A percentile compares a stretch with the other conserved stretches of the same genome.
phyloP scores from a whole-genome alignment of 2,113 vertebrate species.

The Morone saxatilis region DNA sequence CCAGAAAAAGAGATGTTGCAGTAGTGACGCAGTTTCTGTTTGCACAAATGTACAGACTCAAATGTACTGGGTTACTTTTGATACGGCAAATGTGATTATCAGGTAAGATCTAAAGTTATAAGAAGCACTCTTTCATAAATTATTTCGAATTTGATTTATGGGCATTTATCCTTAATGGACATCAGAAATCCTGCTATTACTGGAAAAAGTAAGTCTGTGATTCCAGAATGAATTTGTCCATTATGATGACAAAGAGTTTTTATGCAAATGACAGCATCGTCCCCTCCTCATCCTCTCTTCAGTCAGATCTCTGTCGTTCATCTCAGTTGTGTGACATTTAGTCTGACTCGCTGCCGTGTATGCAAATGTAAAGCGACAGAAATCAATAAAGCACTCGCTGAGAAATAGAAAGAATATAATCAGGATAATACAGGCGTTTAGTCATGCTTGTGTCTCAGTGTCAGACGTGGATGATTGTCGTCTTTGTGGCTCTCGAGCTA shows the following conservation, averaged over 20 bases:
- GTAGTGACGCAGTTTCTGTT: background rate
- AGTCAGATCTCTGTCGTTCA: conserved; percentile 13
- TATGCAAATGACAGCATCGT: background rate
- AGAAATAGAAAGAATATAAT: conserved; percentile 35
- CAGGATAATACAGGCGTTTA: conserved; percentile 44
- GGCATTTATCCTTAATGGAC: no score
- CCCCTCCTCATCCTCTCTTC: background rate
- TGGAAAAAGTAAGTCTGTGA: no score
- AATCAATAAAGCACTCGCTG: conserved; percentile 37
- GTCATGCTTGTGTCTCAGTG: conserved; percentile 17
- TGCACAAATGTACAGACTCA: no score
- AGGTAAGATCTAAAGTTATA: no score
- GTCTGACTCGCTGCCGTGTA: conserved; percentile 15
- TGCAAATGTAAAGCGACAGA: conserved; percentile 58
- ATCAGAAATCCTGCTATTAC: no score
- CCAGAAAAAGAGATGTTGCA: background rate
- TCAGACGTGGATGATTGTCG: conserved; percentile 11
- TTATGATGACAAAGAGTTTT: no score
- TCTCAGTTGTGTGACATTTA: conserved; percentile 15
- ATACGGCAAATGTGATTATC: no score
- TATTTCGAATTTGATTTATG: no score
- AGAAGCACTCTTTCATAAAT: no score
- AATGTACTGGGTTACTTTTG: no score
- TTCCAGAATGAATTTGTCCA: no score
- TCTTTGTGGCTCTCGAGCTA: background rate